Percentiles rank a stretch among this genome's conserved stretches.
These are phyloP conservation scores for Ctena decussata DNA, from an alignment of 2,888 invertebrate genomes.

Conservation along the genomic window DNA sequence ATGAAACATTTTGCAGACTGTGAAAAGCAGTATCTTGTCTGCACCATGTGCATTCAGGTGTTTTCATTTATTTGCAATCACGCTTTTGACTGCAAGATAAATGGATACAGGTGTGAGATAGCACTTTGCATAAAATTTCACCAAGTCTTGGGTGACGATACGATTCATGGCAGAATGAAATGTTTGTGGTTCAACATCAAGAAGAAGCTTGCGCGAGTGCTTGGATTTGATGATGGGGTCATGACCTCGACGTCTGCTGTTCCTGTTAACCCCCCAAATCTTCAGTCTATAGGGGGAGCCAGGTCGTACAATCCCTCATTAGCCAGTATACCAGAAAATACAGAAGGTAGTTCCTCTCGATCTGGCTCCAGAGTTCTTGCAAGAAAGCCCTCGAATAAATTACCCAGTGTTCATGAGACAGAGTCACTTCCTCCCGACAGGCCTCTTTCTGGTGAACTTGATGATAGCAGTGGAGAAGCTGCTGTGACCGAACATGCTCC, in stretches of 20 bases:
- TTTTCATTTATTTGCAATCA: constrained; percentile 61
- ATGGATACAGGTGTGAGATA: constrained; percentile 9
- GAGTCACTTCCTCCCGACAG: not conserved
- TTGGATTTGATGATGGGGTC: constrained; percentile 26
- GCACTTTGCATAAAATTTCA: constrained; percentile 33
- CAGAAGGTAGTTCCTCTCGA: constrained; percentile 19
- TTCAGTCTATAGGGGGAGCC: not conserved
- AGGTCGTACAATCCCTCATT: not conserved
- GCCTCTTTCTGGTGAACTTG: not conserved
- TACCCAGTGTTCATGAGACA: not conserved
- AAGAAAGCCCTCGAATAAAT: constrained; percentile 29
- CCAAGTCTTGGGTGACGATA: not conserved
- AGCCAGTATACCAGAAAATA: not conserved
- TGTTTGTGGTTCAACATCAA: constrained; percentile 51
- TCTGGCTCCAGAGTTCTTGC: constrained; percentile 32
- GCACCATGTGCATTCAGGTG: constrained; percentile 59
- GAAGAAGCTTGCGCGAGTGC: constrained; percentile 52
- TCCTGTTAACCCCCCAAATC: not conserved
- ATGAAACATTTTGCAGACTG: constrained; percentile 66
- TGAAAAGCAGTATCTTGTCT: constrained; percentile 23
- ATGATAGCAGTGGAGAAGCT: not conserved
- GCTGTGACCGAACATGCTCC: not conserved
- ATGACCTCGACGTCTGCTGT: not conserved
- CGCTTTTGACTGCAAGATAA: constrained; percentile 45
- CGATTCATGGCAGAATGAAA: constrained; percentile 33